phyloP scores from a whole-genome alignment of 2,113 vertebrate genomes.

The Charina bottae region DNA sequence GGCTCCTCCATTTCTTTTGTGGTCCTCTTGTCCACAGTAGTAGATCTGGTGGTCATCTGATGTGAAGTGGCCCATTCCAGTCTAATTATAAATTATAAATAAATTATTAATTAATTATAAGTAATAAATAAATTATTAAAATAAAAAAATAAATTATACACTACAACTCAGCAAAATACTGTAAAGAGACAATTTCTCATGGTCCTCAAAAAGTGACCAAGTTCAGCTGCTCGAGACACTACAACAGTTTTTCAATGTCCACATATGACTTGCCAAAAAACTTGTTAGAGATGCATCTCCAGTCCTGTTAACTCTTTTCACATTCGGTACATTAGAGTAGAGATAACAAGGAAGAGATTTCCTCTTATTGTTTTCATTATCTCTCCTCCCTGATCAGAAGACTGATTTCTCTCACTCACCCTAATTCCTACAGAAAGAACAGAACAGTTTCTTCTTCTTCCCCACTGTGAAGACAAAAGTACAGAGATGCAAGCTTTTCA shows the following conservation, averaged over 20 bases:
- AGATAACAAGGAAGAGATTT: neutral
- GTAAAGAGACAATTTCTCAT: neutral
- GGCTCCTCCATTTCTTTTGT: too few relatives aligned
- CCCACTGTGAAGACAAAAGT: neutral
- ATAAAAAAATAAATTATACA: too few relatives aligned
- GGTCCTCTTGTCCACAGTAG: too few relatives aligned
- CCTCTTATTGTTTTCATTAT: neutral
- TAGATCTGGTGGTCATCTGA: too few relatives aligned
- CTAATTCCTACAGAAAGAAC: neutral
- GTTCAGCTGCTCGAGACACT: neutral
- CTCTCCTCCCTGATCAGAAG: neutral
- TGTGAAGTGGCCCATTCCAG: too few relatives aligned
- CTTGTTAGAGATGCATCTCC: neutral
- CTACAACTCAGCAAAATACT: neutral
- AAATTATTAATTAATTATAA: too few relatives aligned
- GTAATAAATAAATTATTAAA: too few relatives aligned
- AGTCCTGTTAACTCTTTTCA: neutral
- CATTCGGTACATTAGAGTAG: neutral
- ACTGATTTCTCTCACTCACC: neutral
- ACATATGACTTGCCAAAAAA: neutral
- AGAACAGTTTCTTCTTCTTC: neutral
- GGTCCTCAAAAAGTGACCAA: neutral
- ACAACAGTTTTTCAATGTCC: neutral
- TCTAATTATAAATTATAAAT: too few relatives aligned
- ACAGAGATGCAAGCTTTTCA: neutral